Evolutionary conservation across 1,140 invertebrate genomes (phyloP).

Genomic region (Ceratitis capitata): DNA sequence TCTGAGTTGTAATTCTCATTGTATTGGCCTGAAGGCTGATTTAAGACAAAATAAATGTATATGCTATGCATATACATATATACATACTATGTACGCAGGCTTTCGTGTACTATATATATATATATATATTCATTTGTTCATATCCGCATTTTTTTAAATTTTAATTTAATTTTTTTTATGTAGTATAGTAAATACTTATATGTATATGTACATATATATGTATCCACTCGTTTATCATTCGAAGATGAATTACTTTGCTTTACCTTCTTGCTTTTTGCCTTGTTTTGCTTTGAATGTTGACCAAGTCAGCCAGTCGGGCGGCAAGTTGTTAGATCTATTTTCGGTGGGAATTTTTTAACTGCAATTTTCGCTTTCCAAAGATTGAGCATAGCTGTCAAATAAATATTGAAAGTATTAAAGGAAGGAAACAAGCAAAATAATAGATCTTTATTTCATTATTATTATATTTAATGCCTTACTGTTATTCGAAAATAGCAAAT

Average conservation of each 20-base stretch:
- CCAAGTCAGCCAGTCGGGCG: neutral
- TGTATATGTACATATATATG: neutral
- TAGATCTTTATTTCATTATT: neutral
- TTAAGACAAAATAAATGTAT: neutral
- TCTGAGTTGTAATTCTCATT: neutral
- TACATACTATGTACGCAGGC: neutral
- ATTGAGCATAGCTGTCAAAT: neutral
- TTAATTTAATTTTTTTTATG: neutral
- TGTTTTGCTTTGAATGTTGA: neutral
- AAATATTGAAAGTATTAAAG: neutral
- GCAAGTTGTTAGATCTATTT: slow-evolving; percentile 14
- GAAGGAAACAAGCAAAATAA: neutral
- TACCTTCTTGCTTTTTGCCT: too few species aligned
- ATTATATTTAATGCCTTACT: too few species aligned
- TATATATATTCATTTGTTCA: neutral
- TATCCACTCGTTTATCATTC: neutral
- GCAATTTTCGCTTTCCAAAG: neutral
- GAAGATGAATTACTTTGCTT: slow-evolving; percentile 14
- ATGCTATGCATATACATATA: too few species aligned
- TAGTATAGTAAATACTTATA: neutral
- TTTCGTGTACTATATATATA: too few species aligned
- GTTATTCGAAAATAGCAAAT: too few species aligned
- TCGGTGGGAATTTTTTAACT: slow-evolving; percentile 13
- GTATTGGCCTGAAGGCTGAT: neutral
- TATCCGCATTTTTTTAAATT: neutral